Conservation (phyloP, 2,888 invertebrate genomes). For the Chirona hameri region DNA sequence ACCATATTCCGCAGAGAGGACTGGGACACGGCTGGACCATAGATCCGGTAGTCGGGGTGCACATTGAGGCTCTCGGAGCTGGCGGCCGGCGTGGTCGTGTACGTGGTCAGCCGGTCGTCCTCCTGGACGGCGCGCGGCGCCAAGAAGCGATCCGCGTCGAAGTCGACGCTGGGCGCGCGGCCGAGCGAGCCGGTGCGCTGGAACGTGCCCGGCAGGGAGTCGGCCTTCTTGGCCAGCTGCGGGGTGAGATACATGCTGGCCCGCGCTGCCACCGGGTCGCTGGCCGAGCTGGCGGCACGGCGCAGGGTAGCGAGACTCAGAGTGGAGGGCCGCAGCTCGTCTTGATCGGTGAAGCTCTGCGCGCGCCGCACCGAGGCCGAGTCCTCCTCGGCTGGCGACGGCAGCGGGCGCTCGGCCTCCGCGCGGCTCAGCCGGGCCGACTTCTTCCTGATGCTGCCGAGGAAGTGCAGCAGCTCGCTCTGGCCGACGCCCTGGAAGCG, state of each 20-base stretch:
- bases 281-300: background rate
- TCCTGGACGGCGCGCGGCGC: slow-evolving; percentile 38
- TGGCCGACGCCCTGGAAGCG: slow-evolving; percentile 4
- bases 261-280: background rate
- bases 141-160: slow-evolving; percentile 33
- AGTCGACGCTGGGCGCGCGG: slow-evolving; percentile 36
- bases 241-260: slow-evolving; percentile 33
- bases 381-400: background rate
- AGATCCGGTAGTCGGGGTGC: slow-evolving; percentile 77
- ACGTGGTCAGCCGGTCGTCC: slow-evolving; percentile 46
- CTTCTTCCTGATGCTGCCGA: background rate
- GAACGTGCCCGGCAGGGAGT: slow-evolving; percentile 2
- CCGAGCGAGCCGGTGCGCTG: slow-evolving; percentile 43
- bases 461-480: background rate
- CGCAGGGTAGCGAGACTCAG: background rate
- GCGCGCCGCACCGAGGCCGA: background rate
- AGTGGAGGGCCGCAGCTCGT: background rate
- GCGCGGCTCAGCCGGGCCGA: background rate
- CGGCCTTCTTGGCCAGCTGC: slow-evolving; percentile 24
- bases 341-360: background rate
- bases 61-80: slow-evolving; percentile 54
- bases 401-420: background rate
- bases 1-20: slow-evolving; percentile 45
- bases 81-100: slow-evolving; percentile 47
- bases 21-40: slow-evolving; percentile 56